Evolutionary conservation across 2,113 vertebrate species (phyloP).

Genomic region (Engystomops pustulosus): DNA sequence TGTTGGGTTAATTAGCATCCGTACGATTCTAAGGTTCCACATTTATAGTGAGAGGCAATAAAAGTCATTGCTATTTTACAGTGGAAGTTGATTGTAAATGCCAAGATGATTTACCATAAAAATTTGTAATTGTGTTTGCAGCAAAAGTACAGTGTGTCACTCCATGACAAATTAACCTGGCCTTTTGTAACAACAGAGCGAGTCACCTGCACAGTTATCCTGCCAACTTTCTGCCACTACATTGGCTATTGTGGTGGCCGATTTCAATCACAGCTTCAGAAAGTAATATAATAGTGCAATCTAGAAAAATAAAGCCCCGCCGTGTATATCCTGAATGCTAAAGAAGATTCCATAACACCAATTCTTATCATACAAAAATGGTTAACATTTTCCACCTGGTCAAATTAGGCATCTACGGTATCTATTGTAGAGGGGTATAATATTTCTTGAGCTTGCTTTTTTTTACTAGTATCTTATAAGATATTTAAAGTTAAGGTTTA

Average conservation of each 20-base stretch:
- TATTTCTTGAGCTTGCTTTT: too few relatives aligned
- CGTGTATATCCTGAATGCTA: not conserved
- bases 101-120: not conserved
- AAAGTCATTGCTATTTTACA: not conserved
- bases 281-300: not conserved
- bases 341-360: too few relatives aligned
- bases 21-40: not conserved
- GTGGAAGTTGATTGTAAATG: not conserved
- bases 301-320: not conserved
- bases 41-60: not conserved
- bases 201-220: constrained; percentile 7
- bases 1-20: not conserved
- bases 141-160: constrained; percentile 5
- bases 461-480: not conserved
- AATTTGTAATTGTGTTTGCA: not conserved
- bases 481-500: not conserved
- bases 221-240: not conserved
- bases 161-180: constrained; percentile 12
- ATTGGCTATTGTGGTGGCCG: not conserved
- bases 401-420: not conserved
- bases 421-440: too few relatives aligned
- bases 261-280: not conserved
- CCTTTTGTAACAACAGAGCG: not conserved
- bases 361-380: not conserved
- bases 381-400: not conserved